Evolutionary conservation across 1,140 invertebrate species (phyloP).

Genomic region (Pygmarrhopalites habei): DNA sequence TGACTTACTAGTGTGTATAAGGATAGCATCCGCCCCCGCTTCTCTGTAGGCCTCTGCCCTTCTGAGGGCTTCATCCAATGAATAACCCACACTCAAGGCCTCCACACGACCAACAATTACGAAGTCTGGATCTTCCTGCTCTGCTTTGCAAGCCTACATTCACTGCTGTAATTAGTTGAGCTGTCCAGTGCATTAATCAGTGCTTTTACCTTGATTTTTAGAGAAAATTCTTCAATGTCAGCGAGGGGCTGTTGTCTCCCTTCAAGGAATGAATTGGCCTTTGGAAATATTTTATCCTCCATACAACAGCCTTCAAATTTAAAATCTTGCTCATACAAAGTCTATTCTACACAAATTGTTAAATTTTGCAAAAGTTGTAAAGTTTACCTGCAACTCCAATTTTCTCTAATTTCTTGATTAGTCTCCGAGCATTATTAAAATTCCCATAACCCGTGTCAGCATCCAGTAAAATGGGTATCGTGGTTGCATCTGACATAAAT

Average conservation of each 20-base stretch:
- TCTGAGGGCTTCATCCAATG: slow-evolving; percentile 46
- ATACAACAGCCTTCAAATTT: slow-evolving; percentile 43
- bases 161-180: no score
- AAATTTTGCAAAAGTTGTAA: no score
- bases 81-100: slow-evolving; percentile 48
- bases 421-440: slow-evolving; percentile 49
- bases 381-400: slow-evolving; percentile 47
- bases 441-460: slow-evolving; percentile 51
- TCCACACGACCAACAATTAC: slow-evolving; percentile 48
- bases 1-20: slow-evolving; percentile 48
- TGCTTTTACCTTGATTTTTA: slow-evolving; percentile 47
- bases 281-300: slow-evolving; percentile 50
- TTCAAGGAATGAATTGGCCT: slow-evolving; percentile 48
- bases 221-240: slow-evolving; percentile 47
- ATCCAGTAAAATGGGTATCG: slow-evolving; percentile 49
- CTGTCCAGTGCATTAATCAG: no score
- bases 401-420: slow-evolving; percentile 47
- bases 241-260: slow-evolving; percentile 46
- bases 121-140: slow-evolving; percentile 47
- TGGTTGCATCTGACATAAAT: slow-evolving; percentile 48
- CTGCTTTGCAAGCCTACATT: slow-evolving; percentile 47
- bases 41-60: slow-evolving; percentile 47
- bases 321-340: no score
- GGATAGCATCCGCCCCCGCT: slow-evolving; percentile 48
- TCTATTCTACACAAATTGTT: neutral